Evolutionary conservation across 1,140 invertebrate genomes (phyloP).

Genomic region (Helicoverpa zea): DNA sequence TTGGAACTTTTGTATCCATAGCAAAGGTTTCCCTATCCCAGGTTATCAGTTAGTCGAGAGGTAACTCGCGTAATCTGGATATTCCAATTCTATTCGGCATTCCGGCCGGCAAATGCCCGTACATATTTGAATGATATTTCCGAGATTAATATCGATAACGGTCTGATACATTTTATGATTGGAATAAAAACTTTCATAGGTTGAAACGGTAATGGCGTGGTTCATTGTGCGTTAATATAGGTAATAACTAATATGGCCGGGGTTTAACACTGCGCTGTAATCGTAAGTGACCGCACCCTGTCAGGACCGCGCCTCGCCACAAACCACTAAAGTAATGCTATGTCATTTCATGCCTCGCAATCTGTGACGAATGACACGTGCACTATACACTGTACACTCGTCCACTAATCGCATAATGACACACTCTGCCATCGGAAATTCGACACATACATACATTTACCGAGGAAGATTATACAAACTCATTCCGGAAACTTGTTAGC

Average conservation of each 20-base stretch:
- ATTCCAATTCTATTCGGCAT: slow-evolving; percentile 38
- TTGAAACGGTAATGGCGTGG: slow-evolving; percentile 31
- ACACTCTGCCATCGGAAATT: not conserved
- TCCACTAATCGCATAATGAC: slow-evolving; percentile 41
- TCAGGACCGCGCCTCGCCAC: slow-evolving; percentile 68
- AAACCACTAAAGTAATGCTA: slow-evolving; percentile 70
- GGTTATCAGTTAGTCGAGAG: slow-evolving; percentile 21
- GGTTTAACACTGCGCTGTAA: slow-evolving; percentile 65
- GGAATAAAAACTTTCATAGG: slow-evolving; percentile 47
- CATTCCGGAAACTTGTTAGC: too few relatives aligned
- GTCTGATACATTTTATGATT: slow-evolving; percentile 48
- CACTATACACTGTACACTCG: slow-evolving; percentile 30
- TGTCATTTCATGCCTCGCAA: slow-evolving; percentile 73
- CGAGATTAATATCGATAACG: slow-evolving; percentile 44
- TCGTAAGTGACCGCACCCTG: slow-evolving; percentile 71
- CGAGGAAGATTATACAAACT: not conserved
- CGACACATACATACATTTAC: not conserved
- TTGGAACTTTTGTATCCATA: slow-evolving; percentile 24
- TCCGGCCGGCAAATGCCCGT: slow-evolving; percentile 11
- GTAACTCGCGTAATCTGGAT: slow-evolving; percentile 36
- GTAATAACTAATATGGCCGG: slow-evolving; percentile 59
- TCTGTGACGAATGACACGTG: slow-evolving; percentile 76
- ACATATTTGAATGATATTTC: slow-evolving; percentile 39
- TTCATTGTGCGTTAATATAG: slow-evolving; percentile 54
- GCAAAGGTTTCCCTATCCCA: slow-evolving; percentile 12